Percentiles rank a stretch among this genome's conserved stretches.
phyloP scores from a whole-genome alignment of 1,140 invertebrate species.

The Anagrus nilaparvatae region DNA sequence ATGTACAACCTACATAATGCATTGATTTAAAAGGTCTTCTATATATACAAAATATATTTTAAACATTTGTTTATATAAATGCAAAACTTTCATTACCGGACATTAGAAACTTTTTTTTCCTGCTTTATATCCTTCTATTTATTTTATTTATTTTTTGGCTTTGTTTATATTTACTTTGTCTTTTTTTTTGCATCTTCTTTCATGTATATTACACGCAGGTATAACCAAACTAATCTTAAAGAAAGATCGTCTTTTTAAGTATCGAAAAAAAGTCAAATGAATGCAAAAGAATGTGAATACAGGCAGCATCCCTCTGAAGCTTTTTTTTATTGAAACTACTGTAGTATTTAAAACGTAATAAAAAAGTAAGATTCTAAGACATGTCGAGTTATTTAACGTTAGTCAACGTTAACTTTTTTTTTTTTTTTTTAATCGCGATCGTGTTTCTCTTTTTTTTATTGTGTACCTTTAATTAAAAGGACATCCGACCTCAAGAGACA shows the following conservation, averaged over 20 bases:
- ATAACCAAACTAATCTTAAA: slow-evolving; percentile 9
- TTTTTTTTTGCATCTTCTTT: too few relatives aligned
- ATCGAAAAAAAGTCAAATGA: too few relatives aligned
- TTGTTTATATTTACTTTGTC: too few relatives aligned
- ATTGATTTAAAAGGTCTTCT: too few relatives aligned
- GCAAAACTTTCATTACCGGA: slow-evolving; percentile 4
- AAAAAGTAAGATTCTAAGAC: too few relatives aligned
- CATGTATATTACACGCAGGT: neutral
- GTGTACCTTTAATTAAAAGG: slow-evolving; percentile 16
- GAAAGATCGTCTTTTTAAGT: slow-evolving; percentile 11
- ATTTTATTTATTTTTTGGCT: too few relatives aligned
- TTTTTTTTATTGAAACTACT: too few relatives aligned
- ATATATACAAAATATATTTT: too few relatives aligned
- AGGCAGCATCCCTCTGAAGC: slow-evolving; percentile 5
- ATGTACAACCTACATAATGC: too few relatives aligned
- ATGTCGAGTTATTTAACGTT: slow-evolving; percentile 13
- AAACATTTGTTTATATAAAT: too few relatives aligned
- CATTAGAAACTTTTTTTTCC: slow-evolving; percentile 4
- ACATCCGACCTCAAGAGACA: slow-evolving; percentile 10
- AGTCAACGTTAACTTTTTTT: slow-evolving; percentile 15
- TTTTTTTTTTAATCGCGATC: slow-evolving; percentile 15
- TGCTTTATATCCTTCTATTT: neutral
- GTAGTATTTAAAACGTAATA: too few relatives aligned
- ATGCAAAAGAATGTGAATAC: slow-evolving; percentile 1
- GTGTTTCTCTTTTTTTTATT: slow-evolving; percentile 13